These are phyloP conservation scores for Cephus runcator DNA, from an alignment of 2,888 invertebrate genomes.

Conservation along the genomic window DNA sequence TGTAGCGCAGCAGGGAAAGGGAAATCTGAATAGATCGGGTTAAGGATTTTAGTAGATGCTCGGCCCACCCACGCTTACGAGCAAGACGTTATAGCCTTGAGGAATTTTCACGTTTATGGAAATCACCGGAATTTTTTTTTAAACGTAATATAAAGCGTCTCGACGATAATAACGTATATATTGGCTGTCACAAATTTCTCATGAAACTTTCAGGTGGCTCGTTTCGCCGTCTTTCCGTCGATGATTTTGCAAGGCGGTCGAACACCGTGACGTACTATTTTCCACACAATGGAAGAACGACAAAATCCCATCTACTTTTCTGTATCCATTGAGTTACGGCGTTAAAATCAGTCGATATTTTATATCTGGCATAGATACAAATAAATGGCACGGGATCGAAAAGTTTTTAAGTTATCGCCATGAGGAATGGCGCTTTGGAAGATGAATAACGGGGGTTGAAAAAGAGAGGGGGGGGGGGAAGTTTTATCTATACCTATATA, in stretches of 20 bases:
- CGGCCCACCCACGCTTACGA: background rate
- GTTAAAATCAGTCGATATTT: constrained; percentile 16
- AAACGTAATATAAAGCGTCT: background rate
- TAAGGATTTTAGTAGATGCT: background rate
- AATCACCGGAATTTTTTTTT: background rate
- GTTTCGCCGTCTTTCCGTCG: background rate
- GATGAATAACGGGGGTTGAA: constrained; percentile 2
- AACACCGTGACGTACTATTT: background rate
- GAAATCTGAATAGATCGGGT: background rate
- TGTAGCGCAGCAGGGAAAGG: background rate
- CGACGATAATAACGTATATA: background rate
- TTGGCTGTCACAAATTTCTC: background rate
- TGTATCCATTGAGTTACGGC: constrained; percentile 16
- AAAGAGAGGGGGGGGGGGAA: background rate
- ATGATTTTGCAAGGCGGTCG: background rate
- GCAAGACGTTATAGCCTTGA: background rate
- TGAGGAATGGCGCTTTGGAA: constrained; percentile 14
- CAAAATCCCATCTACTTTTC: constrained; percentile 8
- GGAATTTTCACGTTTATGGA: background rate
- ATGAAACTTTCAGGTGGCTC: background rate
- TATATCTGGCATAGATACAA: constrained; percentile 18
- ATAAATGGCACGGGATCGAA: constrained; percentile 16
- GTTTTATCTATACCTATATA: background rate
- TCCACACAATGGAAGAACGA: background rate
- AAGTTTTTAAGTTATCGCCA: constrained; percentile 19